phyloP scores from a whole-genome alignment of 2,888 invertebrate species.

The Acanthosoma haemorrhoidale region DNA sequence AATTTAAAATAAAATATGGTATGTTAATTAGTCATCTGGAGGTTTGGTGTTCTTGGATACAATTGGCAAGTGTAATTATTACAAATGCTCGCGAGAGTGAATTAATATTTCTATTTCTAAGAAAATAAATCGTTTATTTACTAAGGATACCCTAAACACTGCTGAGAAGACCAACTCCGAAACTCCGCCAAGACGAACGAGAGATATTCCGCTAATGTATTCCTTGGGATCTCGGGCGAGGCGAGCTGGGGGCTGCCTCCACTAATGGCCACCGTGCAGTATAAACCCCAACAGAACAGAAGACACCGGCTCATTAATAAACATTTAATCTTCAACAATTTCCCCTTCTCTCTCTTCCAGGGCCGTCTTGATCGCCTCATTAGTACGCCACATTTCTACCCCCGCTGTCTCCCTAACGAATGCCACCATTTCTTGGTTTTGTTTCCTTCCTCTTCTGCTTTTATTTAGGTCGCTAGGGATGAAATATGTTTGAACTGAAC shows the following conservation, averaged over 20 bases:
- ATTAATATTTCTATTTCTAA: too few species aligned
- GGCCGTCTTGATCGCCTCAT: background rate
- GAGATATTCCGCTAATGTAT: background rate
- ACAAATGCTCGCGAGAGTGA: too few species aligned
- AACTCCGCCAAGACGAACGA: background rate
- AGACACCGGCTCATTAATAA: conserved; percentile 18
- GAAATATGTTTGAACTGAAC: background rate
- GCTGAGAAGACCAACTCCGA: too few species aligned
- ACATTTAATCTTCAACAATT: conserved; percentile 24
- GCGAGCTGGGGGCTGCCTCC: too few species aligned
- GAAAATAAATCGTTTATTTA: too few species aligned
- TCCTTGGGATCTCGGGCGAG: background rate
- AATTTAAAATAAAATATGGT: too few species aligned
- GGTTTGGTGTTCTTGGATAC: too few species aligned
- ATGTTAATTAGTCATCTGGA: too few species aligned
- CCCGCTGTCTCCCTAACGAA: background rate
- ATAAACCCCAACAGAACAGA: conserved; percentile 8
- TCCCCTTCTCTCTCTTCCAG: background rate
- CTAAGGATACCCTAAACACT: too few species aligned
- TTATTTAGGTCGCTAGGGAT: background rate
- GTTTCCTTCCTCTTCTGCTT: background rate
- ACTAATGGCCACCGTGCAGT: background rate
- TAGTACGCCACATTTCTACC: conserved; percentile 9
- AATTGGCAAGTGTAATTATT: too few species aligned
- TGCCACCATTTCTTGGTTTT: background rate